Evolutionary conservation across 2,888 invertebrate genomes (phyloP).

Genomic region (Tetragnatha montana): DNA sequence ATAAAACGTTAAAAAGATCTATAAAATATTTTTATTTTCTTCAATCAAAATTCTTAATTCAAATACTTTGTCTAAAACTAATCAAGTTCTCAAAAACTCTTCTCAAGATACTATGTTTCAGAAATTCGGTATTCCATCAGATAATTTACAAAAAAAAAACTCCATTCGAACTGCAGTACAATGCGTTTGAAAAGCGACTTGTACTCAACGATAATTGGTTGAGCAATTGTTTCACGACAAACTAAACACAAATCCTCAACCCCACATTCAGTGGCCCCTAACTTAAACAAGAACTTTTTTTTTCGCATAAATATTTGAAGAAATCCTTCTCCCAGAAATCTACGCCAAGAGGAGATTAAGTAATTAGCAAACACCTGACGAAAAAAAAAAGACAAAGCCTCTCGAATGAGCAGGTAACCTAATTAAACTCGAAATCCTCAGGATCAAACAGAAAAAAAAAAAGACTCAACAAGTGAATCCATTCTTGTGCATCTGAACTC

Average conservation of each 20-base stretch:
- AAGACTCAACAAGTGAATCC: conserved; percentile 19
- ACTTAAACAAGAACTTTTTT: not conserved
- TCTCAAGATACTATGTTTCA: too few species aligned
- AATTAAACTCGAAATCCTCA: conserved; percentile 3
- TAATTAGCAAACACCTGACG: not conserved
- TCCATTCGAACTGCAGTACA: too few species aligned
- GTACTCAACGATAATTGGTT: not conserved
- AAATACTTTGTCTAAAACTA: too few species aligned
- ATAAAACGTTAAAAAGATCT: too few species aligned
- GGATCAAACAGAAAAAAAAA: not conserved
- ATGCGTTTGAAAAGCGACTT: not conserved
- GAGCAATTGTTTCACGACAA: not conserved
- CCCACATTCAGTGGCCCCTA: not conserved
- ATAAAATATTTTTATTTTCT: too few species aligned
- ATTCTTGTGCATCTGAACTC: not conserved
- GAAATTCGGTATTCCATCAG: too few species aligned
- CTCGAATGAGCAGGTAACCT: not conserved
- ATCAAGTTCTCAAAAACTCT: too few species aligned
- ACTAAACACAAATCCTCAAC: not conserved
- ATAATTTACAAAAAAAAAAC: too few species aligned
- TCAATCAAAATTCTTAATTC: too few species aligned
- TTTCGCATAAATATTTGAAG: not conserved
- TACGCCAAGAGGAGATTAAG: not conserved
- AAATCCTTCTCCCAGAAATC: not conserved
- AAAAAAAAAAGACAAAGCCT: not conserved